Percentiles rank a stretch among this genome's conserved stretches.
These are phyloP conservation scores for Bombyx huttoni DNA, from an alignment of 2,888 invertebrate species.

Conservation along the genomic window DNA sequence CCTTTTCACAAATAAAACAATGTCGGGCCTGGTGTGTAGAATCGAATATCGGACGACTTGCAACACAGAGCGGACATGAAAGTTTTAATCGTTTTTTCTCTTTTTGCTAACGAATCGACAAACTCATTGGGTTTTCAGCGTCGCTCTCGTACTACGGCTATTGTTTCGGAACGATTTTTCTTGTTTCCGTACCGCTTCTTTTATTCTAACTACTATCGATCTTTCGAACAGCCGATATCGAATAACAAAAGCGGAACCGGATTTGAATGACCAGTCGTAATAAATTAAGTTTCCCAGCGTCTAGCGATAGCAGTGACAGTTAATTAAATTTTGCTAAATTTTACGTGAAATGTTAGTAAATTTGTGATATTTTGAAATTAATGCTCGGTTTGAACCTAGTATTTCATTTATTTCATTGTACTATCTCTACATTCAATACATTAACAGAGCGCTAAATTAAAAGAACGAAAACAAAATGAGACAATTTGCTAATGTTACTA, in stretches of 20 bases:
- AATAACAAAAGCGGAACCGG: neutral
- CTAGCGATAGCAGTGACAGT: no score
- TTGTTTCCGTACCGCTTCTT: conserved; percentile 25
- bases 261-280: neutral
- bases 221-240: conserved; percentile 10
- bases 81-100: conserved; percentile 33
- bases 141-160: conserved; percentile 29
- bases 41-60: conserved; percentile 22
- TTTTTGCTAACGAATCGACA: conserved; percentile 39
- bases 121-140: conserved; percentile 42
- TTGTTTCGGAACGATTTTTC: conserved; percentile 37
- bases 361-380: no score
- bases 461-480: conserved; percentile 1
- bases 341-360: no score
- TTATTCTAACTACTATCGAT: conserved; percentile 30
- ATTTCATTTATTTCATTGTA: no score
- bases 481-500: neutral
- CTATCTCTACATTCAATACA: no score
- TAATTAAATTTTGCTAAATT: no score
- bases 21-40: conserved; percentile 9
- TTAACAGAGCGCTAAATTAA: neutral
- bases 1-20: neutral
- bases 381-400: no score
- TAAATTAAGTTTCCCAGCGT: neutral
- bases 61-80: conserved; percentile 19